Evolutionary conservation across 2,113 vertebrate genomes (phyloP), one percentile per base, ranked within the genome.

Genomic region (Bujurquina vittata): DNA sequence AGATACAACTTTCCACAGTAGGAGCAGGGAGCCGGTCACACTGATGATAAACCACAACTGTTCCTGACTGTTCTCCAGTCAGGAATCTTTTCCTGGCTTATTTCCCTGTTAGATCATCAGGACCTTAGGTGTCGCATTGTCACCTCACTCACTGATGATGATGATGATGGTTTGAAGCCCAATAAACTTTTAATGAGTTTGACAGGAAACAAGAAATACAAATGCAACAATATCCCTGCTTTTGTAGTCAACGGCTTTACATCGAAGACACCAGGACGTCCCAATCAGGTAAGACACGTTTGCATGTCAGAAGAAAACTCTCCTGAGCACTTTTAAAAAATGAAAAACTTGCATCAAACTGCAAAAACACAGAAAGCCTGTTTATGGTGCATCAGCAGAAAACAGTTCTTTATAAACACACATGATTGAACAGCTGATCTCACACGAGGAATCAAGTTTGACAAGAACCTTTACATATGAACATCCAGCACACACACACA

Each of bases 391-490:
- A 23, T 40, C 0, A 26, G 62, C 26, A 1, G 37, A 0, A 46
- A 46, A 14, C 43, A 46, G 12, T 5, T 69, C 49, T 49, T 69
- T 49, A 49, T 3, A 9, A 7, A 49, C 43, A 18, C 8, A 17
- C 15, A 0, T 23, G 8, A 49, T 23, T 3, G 5, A 67, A 7
- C 22, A 69, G 65, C 43, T 52, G 65, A 5, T 0, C 63, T 69
- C 15, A 49, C 40, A 29, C 2, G 1, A 69, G 3, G 0, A 69
- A 29, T 1, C 46, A 46, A 46, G 63, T 46, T 67, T 12, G n/a
- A n/a, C n/a, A 43, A 29, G 9, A 69, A 69, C 40, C 15, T 29
- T 29, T 69, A 43, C 3, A 69, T 43, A 4, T 49, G 11, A 69
- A 29, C 5, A 29, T 7, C 15, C 49, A 10, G 26, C 33, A 33